Evolutionary conservation across 2,888 invertebrate species (phyloP).

Genomic region (Oegoconia quadripuncta): DNA sequence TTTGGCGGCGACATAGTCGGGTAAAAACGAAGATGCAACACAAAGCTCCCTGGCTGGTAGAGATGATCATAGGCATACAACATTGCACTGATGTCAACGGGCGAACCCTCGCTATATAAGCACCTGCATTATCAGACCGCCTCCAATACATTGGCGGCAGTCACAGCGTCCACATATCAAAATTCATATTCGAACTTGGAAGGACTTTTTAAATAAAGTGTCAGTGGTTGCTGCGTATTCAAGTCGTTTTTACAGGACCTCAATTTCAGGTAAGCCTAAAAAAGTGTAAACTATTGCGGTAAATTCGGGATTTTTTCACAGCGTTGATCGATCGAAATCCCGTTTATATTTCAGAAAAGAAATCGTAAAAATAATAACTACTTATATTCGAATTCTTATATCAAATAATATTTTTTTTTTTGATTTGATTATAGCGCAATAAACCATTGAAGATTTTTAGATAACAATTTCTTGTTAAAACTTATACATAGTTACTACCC

Average conservation of each 20-base stretch:
- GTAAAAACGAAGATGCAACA: conserved; percentile 13
- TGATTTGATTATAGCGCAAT: too few species aligned
- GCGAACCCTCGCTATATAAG: conserved; percentile 60
- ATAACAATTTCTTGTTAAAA: too few species aligned
- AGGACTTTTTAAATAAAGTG: conserved; percentile 46
- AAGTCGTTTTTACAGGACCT: conserved; percentile 52
- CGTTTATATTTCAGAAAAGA: too few species aligned
- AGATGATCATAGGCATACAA: conserved; percentile 47
- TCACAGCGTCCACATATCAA: conserved; percentile 61
- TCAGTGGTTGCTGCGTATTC: conserved; percentile 51
- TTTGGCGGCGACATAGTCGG: conserved; percentile 3
- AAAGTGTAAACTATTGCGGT: too few species aligned
- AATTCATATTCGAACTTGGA: conserved; percentile 39
- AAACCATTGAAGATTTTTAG: too few species aligned
- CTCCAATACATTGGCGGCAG: conserved; percentile 70
- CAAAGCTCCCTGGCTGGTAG: conserved; percentile 34
- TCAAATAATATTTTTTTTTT: too few species aligned
- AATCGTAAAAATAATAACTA: too few species aligned
- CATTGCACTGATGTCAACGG: conserved; percentile 51
- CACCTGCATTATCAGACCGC: conserved; percentile 54
- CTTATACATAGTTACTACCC: too few species aligned
- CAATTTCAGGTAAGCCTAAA: conserved; percentile 53
- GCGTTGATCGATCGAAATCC: too few species aligned
- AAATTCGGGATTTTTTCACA: too few species aligned
- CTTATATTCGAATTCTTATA: too few species aligned